Evolutionary conservation across 2,113 vertebrate genomes (phyloP).

Genomic region (Myrmecobius fasciatus): DNA sequence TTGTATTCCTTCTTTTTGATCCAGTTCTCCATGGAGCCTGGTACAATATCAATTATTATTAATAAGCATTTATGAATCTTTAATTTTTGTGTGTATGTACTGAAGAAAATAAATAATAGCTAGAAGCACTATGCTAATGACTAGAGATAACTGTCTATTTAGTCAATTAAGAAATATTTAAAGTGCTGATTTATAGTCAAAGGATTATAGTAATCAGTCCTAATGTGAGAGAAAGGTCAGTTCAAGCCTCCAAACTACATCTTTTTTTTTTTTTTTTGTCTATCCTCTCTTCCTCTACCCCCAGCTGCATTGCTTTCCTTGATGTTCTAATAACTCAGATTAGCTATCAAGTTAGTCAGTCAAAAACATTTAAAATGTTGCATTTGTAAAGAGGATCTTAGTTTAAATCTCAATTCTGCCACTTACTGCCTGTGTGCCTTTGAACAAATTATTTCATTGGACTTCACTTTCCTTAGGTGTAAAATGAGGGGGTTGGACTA

Average conservation of each 20-base stretch:
- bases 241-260: not conserved
- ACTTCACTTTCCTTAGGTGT: not conserved
- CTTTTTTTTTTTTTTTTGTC: not conserved
- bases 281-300: not conserved
- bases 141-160: not conserved
- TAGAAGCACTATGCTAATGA: not conserved
- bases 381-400: not conserved
- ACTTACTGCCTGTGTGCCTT: no score
- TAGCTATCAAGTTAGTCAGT: not conserved
- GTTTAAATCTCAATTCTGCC: not conserved
- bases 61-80: not conserved
- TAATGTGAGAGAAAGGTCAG: not conserved
- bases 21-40: not conserved
- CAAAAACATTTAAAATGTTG: not conserved
- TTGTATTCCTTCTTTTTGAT: not conserved
- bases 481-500: not conserved
- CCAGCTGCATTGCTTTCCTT: not conserved
- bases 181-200: not conserved
- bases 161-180: not conserved
- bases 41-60: not conserved
- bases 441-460: not conserved
- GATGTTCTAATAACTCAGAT: not conserved
- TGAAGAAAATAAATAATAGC: not conserved
- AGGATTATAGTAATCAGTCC: not conserved
- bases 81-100: not conserved